Evolutionary conservation across 2,888 invertebrate genomes (phyloP).

Genomic region (Nymphalis polychloros): DNA sequence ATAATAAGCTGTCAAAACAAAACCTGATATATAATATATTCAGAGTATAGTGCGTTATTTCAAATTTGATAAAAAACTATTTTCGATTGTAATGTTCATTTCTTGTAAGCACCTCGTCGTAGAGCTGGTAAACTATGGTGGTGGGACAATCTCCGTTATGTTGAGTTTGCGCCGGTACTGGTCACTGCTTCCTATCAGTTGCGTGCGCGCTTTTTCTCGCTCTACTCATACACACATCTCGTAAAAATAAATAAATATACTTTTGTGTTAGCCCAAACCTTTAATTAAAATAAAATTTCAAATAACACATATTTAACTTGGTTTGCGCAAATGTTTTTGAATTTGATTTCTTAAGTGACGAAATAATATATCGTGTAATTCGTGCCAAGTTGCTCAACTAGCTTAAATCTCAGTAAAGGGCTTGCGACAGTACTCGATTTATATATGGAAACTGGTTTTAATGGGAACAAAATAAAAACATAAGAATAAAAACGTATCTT

Average conservation of each 20-base stretch:
- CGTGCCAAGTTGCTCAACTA: conserved; percentile 39
- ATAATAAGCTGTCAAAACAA: too few species aligned
- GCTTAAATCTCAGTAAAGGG: conserved; percentile 57
- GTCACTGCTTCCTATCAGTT: conserved; percentile 34
- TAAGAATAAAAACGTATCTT: not conserved
- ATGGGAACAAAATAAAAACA: not conserved
- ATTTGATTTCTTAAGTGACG: not conserved
- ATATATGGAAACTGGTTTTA: conserved; percentile 38
- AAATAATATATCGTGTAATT: conserved; percentile 33
- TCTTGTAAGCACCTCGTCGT: not conserved
- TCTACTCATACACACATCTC: conserved; percentile 6
- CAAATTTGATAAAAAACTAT: not conserved
- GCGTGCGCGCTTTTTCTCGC: conserved; percentile 34
- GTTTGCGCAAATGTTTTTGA: not conserved
- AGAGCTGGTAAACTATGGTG: conserved; percentile 48
- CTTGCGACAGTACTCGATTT: conserved; percentile 25
- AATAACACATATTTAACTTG: not conserved
- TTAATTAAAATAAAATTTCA: not conserved
- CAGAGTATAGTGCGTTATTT: too few species aligned
- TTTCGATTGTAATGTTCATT: not conserved
- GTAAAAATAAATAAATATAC: not conserved
- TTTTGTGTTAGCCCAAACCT: not conserved
- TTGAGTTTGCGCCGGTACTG: conserved; percentile 32
- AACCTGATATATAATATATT: too few species aligned
- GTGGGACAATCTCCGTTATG: conserved; percentile 38